Base-by-base conservation (phyloP, 2,888 invertebrate species). In the Noctua comes region DNA sequence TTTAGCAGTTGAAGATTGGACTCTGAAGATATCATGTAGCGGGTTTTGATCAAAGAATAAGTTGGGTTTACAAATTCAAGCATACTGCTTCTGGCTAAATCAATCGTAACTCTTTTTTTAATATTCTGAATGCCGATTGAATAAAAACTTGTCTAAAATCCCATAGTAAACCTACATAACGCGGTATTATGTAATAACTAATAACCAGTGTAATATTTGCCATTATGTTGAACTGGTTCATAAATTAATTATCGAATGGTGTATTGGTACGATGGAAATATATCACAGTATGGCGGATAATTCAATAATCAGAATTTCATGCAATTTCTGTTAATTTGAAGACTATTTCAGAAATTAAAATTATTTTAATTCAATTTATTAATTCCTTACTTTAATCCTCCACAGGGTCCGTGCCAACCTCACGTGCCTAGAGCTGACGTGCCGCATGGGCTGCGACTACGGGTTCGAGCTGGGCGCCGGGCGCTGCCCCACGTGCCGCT, bases 361-460 rank as follows among this genome's bases (percentile, higher is more conserved):
- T 36, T 4, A 36, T 36, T 36, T 4, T 4, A 36, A 4, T 36
- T 36, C 4, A 4, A 31, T 31, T 31, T 31, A 31, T 27, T 8
- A 16, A 62, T 31, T 13, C 1, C 0, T 57, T 36, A 21, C 0
- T 24, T 24, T 16, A 0, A 7, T 73, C 57, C 7, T 46, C 64
- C 75, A 73, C 87, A 97, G 97, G 85, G 93, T 98, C 54, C 97
- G 98, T n/a, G 95, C 97, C 48, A 95, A 97, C 4, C 96, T 98
- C 21, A 97, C 97, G 13, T 98, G 98, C 88, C 93, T 98, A 27
- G 98, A 98, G 88, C 93, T 98, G 80, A 98, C 98, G 0, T 99
- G 99, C 91, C 97, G 98, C 78, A 97, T 99, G 97, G 98, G 98
- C 21, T 99, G 99, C 90, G 98, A 98, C 91, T 98, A 98, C 91